Percentiles rank a stretch among this genome's conserved stretches.
These are phyloP conservation scores for Germaria angustata DNA, from an alignment of 2,888 invertebrate species.

Conservation along the genomic window DNA sequence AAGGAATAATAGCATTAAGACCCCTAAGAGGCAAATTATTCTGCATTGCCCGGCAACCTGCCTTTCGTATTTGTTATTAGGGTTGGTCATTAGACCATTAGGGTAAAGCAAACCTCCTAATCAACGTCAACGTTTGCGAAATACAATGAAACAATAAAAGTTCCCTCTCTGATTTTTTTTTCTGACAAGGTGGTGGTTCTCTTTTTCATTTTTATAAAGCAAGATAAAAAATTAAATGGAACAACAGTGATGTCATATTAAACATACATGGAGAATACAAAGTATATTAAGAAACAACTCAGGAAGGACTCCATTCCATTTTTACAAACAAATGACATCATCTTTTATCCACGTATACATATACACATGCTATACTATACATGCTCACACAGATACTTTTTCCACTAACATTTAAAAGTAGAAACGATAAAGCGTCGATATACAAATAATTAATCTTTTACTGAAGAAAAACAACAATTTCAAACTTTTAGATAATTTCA, in stretches of 20 bases:
- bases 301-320: not conserved
- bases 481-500: not conserved
- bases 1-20: too few relatives aligned
- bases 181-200: too few relatives aligned
- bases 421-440: not conserved
- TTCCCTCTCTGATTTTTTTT: not conserved
- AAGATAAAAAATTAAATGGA: slow-evolving; percentile 10
- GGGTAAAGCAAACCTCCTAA: not conserved
- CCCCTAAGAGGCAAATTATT: too few relatives aligned
- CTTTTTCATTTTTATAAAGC: not conserved
- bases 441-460: slow-evolving; percentile 3
- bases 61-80: not conserved
- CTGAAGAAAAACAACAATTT: not conserved
- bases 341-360: not conserved
- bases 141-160: not conserved
- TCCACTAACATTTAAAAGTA: not conserved
- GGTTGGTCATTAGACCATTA: not conserved
- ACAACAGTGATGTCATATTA: slow-evolving; percentile 32
- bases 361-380: not conserved
- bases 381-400: not conserved
- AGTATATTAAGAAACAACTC: not conserved
- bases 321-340: slow-evolving; percentile 24
- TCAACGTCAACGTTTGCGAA: slow-evolving; percentile 9
- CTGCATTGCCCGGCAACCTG: not conserved
- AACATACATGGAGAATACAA: not conserved